Evolutionary conservation across 2,113 vertebrate genomes (phyloP).

Genomic region (Erythrolamprus reginae): DNA sequence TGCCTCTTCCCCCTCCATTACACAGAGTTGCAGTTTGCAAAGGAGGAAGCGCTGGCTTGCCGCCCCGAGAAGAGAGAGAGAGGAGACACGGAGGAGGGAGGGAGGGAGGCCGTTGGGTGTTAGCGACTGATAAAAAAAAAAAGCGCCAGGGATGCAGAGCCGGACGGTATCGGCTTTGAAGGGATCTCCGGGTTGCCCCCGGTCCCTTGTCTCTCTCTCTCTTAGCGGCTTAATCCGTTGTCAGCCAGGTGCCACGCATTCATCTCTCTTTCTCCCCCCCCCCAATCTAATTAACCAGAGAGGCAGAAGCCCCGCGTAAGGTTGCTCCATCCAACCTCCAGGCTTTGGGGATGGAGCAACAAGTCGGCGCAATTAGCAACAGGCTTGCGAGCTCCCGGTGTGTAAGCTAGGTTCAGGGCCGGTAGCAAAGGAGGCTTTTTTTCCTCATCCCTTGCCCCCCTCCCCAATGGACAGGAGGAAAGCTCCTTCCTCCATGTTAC

Average conservation of each 20-base stretch:
- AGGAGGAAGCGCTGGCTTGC: constrained; percentile 10
- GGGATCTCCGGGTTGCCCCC: neutral
- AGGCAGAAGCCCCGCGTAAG: neutral
- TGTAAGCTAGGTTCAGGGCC: neutral
- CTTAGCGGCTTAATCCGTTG: constrained; percentile 8
- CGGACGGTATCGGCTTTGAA: constrained; percentile 4
- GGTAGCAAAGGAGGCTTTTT: neutral
- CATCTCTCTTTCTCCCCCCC: neutral
- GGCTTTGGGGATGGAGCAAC: constrained; percentile 11
- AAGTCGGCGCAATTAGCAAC: constrained; percentile 1
- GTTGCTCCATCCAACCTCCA: neutral
- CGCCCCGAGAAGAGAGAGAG: neutral
- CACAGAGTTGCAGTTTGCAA: constrained; percentile 11
- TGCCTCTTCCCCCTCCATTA: constrained; percentile 35
- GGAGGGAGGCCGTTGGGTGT: constrained; percentile 11
- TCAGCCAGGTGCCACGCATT: constrained; percentile 43
- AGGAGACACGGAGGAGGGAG: too few relatives aligned
- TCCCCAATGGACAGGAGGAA: neutral
- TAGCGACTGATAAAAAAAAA: constrained; percentile 19
- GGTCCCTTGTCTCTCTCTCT: neutral
- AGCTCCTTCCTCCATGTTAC: neutral
- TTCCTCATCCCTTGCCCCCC: neutral
- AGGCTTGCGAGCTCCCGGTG: neutral
- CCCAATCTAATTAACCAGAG: neutral
- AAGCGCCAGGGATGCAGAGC: constrained; percentile 24